These are phyloP conservation scores for Mactra quadrangularis DNA, from an alignment of 1,140 invertebrate species.

Conservation along the genomic window DNA sequence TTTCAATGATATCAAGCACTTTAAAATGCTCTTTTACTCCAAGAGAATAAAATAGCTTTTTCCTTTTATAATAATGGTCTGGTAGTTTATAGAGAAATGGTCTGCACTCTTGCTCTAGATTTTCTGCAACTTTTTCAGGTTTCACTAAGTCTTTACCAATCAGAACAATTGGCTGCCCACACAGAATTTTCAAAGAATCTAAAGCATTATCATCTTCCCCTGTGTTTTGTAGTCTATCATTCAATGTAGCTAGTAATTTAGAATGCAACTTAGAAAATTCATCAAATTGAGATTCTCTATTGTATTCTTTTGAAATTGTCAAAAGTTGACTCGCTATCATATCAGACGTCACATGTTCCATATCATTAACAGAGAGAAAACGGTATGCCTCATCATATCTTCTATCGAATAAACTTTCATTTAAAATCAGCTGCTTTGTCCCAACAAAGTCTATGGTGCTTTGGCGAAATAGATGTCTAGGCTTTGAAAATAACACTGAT, in stretches of 20 bases:
- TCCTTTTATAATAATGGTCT: neutral
- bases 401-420: neutral
- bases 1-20: neutral
- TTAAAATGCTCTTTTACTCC: conserved; percentile 2
- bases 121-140: conserved; percentile 51
- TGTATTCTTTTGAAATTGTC: conserved; percentile 3
- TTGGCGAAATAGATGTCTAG: neutral
- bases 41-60: neutral
- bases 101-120: conserved; percentile 37
- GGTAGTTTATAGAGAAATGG: conserved; percentile 62
- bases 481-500: neutral
- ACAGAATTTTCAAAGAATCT: no score
- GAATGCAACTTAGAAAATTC: neutral
- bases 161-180: conserved; percentile 8
- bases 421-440: neutral
- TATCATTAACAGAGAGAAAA: neutral
- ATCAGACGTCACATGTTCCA: neutral
- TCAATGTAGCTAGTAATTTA: no score
- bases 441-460: neutral
- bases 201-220: no score
- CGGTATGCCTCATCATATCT: neutral
- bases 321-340: neutral
- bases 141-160: conserved; percentile 36
- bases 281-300: neutral
- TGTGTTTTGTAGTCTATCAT: no score